Conservation (phyloP, 2,113 vertebrate species). For the Trochalopteron elliotii region DNA sequence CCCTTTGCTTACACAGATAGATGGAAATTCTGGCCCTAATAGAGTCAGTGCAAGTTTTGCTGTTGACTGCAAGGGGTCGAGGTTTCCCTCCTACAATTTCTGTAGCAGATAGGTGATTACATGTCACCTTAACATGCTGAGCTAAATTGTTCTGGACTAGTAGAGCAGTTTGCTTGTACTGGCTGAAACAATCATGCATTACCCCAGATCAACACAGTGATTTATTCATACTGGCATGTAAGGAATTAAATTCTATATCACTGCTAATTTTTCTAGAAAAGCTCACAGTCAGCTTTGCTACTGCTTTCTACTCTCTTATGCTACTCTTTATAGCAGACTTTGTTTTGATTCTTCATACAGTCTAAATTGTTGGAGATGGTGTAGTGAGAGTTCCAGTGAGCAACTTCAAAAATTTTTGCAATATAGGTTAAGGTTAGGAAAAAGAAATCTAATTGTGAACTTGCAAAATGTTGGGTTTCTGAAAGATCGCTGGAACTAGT, state of each 20-base stretch:
- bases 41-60: neutral
- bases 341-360: neutral
- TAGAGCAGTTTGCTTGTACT: neutral
- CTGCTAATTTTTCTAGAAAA: neutral
- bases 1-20: neutral
- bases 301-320: neutral
- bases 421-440: neutral
- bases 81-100: neutral
- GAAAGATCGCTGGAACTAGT: neutral
- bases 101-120: neutral
- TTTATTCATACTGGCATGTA: neutral
- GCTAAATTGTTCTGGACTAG: neutral
- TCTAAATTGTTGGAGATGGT: neutral
- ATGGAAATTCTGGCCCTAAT: slow-evolving; percentile 1
- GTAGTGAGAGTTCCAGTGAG: neutral
- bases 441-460: neutral
- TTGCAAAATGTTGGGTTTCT: neutral
- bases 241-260: neutral
- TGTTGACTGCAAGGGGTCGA: neutral
- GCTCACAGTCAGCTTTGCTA: neutral
- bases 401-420: neutral
- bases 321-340: neutral
- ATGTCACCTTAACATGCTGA: neutral
- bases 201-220: neutral
- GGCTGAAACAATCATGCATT: neutral